Conservation (phyloP, 1,140 invertebrate species). For the Gryllus bimaculatus region DNA sequence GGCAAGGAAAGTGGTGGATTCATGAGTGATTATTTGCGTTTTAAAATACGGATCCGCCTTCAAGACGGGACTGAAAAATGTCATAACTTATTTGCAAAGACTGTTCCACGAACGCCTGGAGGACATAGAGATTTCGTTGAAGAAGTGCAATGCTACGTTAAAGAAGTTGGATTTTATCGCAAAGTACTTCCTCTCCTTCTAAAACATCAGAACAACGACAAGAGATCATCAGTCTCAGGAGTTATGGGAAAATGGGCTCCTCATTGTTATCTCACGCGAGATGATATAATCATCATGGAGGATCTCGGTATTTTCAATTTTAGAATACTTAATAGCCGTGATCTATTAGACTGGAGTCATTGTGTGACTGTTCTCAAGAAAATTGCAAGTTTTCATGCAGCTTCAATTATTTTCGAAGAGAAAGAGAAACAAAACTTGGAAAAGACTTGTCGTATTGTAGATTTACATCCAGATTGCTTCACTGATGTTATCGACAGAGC, state of each 20-base stretch:
- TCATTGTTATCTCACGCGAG: background rate
- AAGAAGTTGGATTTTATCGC: background rate
- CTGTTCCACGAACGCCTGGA: background rate
- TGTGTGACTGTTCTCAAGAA: background rate
- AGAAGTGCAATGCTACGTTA: background rate
- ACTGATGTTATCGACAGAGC: background rate
- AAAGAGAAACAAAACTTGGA: background rate
- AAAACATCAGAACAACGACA: background rate
- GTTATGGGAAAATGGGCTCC: background rate
- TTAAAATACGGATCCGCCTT: background rate
- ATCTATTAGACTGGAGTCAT: background rate
- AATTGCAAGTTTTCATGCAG: background rate
- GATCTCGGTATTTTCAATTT: background rate
- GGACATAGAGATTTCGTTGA: background rate
- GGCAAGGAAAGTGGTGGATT: background rate
- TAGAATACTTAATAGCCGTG: background rate
- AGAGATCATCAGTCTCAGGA: background rate
- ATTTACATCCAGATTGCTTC: background rate
- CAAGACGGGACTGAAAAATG: background rate
- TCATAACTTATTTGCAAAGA: background rate
- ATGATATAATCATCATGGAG: background rate
- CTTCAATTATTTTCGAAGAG: background rate
- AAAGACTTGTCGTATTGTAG: background rate
- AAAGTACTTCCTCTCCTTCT: background rate
- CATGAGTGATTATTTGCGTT: background rate